phyloP scores from a whole-genome alignment of 2,113 vertebrate species.

The Butastur rufipennis region DNA sequence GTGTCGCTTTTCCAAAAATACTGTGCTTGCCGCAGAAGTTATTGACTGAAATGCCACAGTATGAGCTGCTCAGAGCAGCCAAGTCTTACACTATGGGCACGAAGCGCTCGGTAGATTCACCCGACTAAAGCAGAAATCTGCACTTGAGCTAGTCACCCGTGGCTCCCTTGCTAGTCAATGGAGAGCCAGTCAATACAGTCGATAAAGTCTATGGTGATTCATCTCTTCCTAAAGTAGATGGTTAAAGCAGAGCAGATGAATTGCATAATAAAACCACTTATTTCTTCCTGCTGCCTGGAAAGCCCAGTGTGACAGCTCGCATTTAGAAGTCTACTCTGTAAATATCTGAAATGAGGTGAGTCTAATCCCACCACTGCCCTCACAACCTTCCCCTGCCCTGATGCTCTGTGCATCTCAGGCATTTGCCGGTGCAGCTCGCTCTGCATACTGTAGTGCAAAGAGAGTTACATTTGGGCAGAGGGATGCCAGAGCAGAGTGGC shows the following conservation, averaged over 20 bases:
- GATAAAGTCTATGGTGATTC: background rate
- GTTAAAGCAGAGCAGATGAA: constrained; percentile 11
- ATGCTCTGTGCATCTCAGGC: background rate
- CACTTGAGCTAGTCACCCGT: background rate
- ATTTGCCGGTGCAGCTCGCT: background rate
- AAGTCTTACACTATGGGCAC: background rate
- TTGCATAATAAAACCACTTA: background rate
- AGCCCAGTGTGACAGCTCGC: background rate
- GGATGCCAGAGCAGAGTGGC: background rate
- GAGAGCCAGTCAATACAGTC: constrained; percentile 17
- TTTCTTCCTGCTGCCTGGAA: background rate
- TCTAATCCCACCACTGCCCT: background rate
- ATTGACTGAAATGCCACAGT: constrained; percentile 19
- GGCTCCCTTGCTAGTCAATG: background rate
- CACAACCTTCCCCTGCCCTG: background rate
- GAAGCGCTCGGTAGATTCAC: background rate
- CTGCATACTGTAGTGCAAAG: background rate
- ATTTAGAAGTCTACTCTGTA: background rate
- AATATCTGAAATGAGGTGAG: background rate
- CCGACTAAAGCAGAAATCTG: background rate
- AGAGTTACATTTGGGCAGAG: background rate
- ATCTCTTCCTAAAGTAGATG: constrained; percentile 16
- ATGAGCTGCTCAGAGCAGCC: constrained; percentile 2
- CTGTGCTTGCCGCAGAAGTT: background rate
- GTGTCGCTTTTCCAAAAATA: background rate